Evolutionary conservation across 2,888 invertebrate species (phyloP), one percentile per base, ranked within the genome.

Genomic region (Hypomecis punctinalis): DNA sequence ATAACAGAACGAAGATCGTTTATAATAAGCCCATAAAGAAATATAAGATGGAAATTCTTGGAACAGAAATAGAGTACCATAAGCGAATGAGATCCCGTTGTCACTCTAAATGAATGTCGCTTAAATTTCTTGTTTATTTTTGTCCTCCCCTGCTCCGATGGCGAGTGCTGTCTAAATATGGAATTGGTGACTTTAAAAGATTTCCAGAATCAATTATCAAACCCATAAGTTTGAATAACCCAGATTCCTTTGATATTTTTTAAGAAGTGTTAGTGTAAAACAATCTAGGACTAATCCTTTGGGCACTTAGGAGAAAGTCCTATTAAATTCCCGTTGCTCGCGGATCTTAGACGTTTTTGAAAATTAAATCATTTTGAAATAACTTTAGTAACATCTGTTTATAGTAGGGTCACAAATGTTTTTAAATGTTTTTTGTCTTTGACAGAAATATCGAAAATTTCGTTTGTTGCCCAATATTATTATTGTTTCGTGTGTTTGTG

Each of bases 51-150:
- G 45, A 53, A 53, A 61, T 57, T 60, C 36, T 6, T 40, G 52
- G 55, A 11, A 66, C 73, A 72, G 70, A 79, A 87, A 88, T 86
- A 88, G 85, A 81, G 61, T 61, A 66, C 81, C 82, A 81, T 84
- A 85, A 85, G 85, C 79, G 80, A 83, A 85, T 76, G 81, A 85
- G 84, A 82, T 84, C 81, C 82, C 78, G 83, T 78, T 88, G 90
- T 88, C 89, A 85, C 87, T 84, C 85, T 81, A 86, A 87, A 90
- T 90, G 88, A 87, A 90, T 88, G 87, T 81, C 80, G 76, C 78
- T 84, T 83, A 85, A 84, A 86, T 89, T 86, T 88, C 86, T 82
- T 79, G 89, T 85, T 85, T 91, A 91, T 91, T 91, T 89, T 84
- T 75, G 88, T 86, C 78, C 77, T 52, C 85, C 65, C 83, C 83